These are phyloP conservation scores for Nothoprocta pentlandii DNA, from an alignment of 2,113 vertebrate genomes.

Conservation along the genomic window DNA sequence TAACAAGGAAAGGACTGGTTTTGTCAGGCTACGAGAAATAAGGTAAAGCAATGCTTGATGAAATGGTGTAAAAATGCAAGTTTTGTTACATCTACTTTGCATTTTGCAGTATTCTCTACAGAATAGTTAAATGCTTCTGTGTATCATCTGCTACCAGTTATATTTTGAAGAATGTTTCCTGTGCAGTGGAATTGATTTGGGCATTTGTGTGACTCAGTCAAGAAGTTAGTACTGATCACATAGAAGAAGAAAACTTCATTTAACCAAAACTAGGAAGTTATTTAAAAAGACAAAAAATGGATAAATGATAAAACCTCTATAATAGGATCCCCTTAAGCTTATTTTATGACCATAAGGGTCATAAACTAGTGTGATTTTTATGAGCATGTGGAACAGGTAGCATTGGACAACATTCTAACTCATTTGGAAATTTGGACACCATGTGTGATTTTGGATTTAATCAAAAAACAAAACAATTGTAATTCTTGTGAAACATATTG, in stretches of 20 bases:
- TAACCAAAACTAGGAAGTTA: rapidly evolving
- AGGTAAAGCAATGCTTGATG: background rate
- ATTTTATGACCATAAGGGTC: background rate
- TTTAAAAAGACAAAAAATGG: background rate
- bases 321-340: background rate
- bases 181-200: background rate
- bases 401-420: background rate
- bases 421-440: background rate
- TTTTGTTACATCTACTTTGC: background rate
- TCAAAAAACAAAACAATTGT: background rate
- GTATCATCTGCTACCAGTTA: background rate
- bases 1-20: background rate
- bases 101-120: background rate
- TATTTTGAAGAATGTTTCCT: background rate
- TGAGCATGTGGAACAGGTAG: background rate
- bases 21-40: background rate
- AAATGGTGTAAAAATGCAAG: background rate
- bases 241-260: background rate
- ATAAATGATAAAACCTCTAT: background rate
- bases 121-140: background rate
- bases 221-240: background rate
- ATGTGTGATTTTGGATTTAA: background rate
- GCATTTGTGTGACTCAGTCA: background rate
- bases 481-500: background rate
- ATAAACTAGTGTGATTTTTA: background rate